phyloP scores from a whole-genome alignment of 2,797 vertebrate genomes.

The Sebastes iracundus region DNA sequence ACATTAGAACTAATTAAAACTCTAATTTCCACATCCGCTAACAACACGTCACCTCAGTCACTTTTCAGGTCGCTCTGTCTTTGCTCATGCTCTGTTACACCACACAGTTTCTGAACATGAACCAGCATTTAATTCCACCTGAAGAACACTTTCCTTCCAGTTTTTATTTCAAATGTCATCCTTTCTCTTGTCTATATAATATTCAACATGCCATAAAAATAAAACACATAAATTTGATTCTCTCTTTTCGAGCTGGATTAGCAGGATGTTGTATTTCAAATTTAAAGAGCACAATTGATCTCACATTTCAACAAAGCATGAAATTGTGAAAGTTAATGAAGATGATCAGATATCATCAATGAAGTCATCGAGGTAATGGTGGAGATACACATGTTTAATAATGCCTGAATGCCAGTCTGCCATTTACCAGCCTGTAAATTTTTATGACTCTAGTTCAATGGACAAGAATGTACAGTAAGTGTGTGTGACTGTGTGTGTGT shows the following conservation, averaged over 20 bases:
- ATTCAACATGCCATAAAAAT: no score
- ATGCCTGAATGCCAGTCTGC: constrained; percentile 52
- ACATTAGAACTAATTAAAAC: no score
- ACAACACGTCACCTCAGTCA: neutral
- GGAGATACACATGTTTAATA: constrained; percentile 49
- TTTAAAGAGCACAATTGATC: constrained; percentile 11
- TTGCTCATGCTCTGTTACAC: neutral
- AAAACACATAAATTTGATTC: neutral
- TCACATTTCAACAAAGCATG: constrained; percentile 51
- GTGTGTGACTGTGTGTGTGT: constrained; percentile 8
- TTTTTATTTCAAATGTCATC: neutral
- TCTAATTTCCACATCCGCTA: neutral
- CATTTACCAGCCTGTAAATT: constrained; percentile 70
- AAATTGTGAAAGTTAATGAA: constrained; percentile 59
- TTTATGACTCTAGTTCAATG: constrained; percentile 56
- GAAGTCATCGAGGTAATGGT: constrained; percentile 22
- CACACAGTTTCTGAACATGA: neutral
- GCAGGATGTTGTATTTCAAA: constrained; percentile 18
- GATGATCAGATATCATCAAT: constrained; percentile 42
- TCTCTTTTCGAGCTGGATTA: neutral
- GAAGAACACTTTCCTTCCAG: neutral
- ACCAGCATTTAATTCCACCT: neutral
- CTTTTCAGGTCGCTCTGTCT: neutral
- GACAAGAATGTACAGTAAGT: constrained; percentile 33
- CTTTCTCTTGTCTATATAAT: neutral